Evolutionary conservation across 1,140 invertebrate species (phyloP).

Genomic region (Rhagoletis zephyria): DNA sequence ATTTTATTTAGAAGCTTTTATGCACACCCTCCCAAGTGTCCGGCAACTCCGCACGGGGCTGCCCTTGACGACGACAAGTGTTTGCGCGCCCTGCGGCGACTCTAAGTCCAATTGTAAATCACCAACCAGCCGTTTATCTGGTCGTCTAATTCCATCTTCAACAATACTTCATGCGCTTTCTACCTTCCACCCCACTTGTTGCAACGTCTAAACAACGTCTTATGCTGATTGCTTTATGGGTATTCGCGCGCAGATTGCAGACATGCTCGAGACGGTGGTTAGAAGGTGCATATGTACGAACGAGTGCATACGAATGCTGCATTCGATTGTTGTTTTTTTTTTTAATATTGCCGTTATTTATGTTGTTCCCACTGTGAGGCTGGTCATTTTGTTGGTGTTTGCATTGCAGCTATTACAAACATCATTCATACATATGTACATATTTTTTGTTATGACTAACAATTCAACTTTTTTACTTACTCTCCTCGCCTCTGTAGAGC

Average conservation of each 20-base stretch:
- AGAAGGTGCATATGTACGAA: not conserved
- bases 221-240: not conserved
- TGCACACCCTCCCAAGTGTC: too few species aligned
- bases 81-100: slow-evolving; percentile 2
- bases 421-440: not conserved
- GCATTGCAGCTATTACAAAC: not conserved
- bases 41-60: not conserved
- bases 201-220: not conserved
- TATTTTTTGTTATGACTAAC: slow-evolving; percentile 35
- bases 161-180: not conserved
- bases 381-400: slow-evolving; percentile 41
- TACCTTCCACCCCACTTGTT: not conserved
- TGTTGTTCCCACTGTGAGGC: not conserved
- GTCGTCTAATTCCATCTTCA: slow-evolving; percentile 30
- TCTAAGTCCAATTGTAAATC: slow-evolving; percentile 31
- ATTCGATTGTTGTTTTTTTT: not conserved
- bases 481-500: not conserved
- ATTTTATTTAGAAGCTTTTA: too few species aligned
- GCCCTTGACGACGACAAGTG: not conserved
- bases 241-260: not conserved
- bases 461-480: slow-evolving; percentile 4
- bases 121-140: slow-evolving; percentile 8
- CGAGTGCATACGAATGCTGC: not conserved
- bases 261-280: not conserved
- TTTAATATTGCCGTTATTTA: slow-evolving; percentile 45